Conservation (phyloP, 2,888 invertebrate species). For the Dione juno region DNA sequence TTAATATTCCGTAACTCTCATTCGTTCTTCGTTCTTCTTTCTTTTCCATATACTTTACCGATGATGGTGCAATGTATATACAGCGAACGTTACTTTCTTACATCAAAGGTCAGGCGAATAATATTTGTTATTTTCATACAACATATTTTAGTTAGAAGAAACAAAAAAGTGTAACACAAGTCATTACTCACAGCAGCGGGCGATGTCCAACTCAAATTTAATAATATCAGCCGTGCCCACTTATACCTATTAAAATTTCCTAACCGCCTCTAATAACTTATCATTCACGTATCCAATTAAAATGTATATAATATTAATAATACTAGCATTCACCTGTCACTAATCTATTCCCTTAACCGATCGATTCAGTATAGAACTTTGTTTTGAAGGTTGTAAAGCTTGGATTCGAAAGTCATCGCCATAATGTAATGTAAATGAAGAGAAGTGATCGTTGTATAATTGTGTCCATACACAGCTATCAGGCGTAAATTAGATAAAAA, state of each 20-base stretch:
- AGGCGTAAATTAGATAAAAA: conserved; percentile 29
- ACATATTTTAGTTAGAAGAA: no score
- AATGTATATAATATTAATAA: conserved; percentile 65
- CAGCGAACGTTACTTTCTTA: neutral
- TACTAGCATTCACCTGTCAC: conserved; percentile 69
- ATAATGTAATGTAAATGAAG: conserved; percentile 51
- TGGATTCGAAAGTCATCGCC: conserved; percentile 47
- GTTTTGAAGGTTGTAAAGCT: conserved; percentile 46
- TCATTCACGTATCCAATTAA: conserved; percentile 67
- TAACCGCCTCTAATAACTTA: conserved; percentile 50
- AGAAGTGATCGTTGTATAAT: conserved; percentile 42
- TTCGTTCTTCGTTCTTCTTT: neutral
- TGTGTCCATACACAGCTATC: conserved; percentile 40
- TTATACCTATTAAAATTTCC: conserved; percentile 54
- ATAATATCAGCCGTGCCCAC: conserved; percentile 43
- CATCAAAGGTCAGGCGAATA: neutral
- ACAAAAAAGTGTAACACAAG: conserved; percentile 37
- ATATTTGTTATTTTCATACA: conserved; percentile 30
- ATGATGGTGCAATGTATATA: neutral
- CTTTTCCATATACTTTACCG: neutral
- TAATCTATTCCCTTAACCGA: conserved; percentile 50
- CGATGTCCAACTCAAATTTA: conserved; percentile 43
- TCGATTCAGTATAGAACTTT: conserved; percentile 47
- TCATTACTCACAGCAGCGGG: conserved; percentile 38
- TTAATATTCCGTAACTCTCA: neutral